Conservation (phyloP, 2,113 vertebrate species). For the Hyla sarda region DNA sequence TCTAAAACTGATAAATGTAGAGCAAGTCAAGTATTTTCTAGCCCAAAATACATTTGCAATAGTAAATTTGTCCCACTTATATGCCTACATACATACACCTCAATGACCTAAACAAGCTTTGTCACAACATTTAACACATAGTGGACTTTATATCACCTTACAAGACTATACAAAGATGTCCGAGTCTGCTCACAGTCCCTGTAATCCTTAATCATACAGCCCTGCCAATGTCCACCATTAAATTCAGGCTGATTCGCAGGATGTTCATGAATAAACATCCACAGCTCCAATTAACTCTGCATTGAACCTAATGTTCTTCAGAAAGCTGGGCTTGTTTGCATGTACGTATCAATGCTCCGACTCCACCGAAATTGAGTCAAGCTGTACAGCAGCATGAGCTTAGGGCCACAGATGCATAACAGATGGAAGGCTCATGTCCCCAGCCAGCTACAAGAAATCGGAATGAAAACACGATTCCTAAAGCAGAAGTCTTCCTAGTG, state of each 20-base stretch:
- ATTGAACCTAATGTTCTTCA: background rate
- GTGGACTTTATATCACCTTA: background rate
- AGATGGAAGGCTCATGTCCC: background rate
- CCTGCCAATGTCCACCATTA: background rate
- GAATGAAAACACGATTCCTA: background rate
- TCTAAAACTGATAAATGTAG: no score
- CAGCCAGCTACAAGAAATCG: background rate
- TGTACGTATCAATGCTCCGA: background rate
- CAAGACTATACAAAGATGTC: background rate
- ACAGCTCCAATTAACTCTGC: background rate
- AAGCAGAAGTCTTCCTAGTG: no score
- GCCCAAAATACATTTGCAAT: no score
- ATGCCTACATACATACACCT: no score
- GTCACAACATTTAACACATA: background rate
- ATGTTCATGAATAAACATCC: slow-evolving; percentile 4
- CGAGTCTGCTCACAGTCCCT: background rate
- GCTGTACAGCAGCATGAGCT: background rate
- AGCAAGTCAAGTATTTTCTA: no score
- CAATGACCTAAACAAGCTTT: no score
- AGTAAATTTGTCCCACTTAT: no score
- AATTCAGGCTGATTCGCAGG: background rate
- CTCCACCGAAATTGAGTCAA: background rate
- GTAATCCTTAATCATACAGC: background rate
- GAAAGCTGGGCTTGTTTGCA: background rate
- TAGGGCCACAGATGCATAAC: background rate